Evolutionary conservation across 2,113 vertebrate species (phyloP), one percentile per base, ranked within the genome.

Genomic region (Bathybates hornii): DNA sequence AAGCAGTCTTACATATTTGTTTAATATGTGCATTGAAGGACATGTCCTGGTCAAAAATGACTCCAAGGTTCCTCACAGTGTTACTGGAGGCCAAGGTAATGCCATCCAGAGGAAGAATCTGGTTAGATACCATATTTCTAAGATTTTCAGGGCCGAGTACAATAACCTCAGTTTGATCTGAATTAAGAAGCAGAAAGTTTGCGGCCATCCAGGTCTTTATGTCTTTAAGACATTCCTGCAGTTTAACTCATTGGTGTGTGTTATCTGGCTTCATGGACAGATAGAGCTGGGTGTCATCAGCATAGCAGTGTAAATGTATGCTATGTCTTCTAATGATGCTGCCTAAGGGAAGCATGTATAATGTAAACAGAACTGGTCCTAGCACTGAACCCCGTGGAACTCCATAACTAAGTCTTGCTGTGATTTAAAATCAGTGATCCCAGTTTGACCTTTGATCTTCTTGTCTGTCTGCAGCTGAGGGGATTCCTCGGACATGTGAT

Each of bases 401-500:
- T 4, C 66, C 38, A 41, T 43, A 2, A 24, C 5, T 16, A 11
- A 71, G 36, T 43, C 12, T 71, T 14, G 12, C n/a, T 71, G 66
- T 24, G n/a, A 71, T 71, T 43, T 5, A 43, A 16, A 9, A 14
- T 71, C 38, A 71, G 12, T 71, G 66, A 45, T 38, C 13, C 43
- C 66, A 45, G 21, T 9, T 8, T 45, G 38, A 48, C 21, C 41
- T 45, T 48, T 50, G 14, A 24, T 34, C n/a, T 7, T 7, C 5
- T 56, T 79, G 3, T 36, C 27, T 36, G 16, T 61, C 59, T 68
- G 19, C 86, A 89, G 96, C 95, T 14, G 94, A 95, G 2, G 96
- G 93, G 2, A 90, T 97, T 81, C 94, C 95, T 16, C 93, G 96
- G 14, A 14, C 93, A 0, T 96, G 96, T 71, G 52, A 80, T 24